Conservation (phyloP, 2,797 vertebrate species). For the Centropyge bicolor region DNA sequence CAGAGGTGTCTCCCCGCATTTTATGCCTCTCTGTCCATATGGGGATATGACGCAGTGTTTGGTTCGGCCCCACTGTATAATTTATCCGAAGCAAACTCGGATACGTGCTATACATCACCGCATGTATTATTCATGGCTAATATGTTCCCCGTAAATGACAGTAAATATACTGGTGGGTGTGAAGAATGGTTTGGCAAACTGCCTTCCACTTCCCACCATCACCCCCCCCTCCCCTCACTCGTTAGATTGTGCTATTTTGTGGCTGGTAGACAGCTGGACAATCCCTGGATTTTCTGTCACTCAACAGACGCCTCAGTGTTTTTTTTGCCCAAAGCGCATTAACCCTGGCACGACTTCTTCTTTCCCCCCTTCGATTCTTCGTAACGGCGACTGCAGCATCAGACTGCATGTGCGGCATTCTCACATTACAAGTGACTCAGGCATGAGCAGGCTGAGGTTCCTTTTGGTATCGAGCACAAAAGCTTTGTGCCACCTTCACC, state of each 20-base stretch:
- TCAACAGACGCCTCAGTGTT: conserved; percentile 63
- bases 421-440: conserved; percentile 72
- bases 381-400: conserved; percentile 46
- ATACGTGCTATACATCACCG: conserved; percentile 63
- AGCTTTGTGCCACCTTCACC: conserved; percentile 59
- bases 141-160: conserved; percentile 76
- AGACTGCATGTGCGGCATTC: conserved; percentile 53
- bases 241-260: conserved; percentile 64
- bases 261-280: conserved; percentile 77
- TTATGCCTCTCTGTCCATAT: conserved; percentile 64
- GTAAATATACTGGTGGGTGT: conserved; percentile 71
- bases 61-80: conserved; percentile 62
- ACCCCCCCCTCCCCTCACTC: conserved; percentile 3
- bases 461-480: conserved; percentile 67
- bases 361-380: conserved; percentile 12
- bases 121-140: conserved; percentile 81
- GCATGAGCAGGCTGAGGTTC: conserved; percentile 58
- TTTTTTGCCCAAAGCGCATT: conserved; percentile 58
- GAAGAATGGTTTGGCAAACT: conserved; percentile 70
- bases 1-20: conserved; percentile 58
- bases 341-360: conserved; percentile 48
- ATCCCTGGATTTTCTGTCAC: conserved; percentile 69
- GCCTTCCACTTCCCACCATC: conserved; percentile 35
- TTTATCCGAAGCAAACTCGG: conserved; percentile 59
- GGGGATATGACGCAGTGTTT: conserved; percentile 58